Conservation (phyloP, 2,888 invertebrate genomes). For the Erebia aethiops region DNA sequence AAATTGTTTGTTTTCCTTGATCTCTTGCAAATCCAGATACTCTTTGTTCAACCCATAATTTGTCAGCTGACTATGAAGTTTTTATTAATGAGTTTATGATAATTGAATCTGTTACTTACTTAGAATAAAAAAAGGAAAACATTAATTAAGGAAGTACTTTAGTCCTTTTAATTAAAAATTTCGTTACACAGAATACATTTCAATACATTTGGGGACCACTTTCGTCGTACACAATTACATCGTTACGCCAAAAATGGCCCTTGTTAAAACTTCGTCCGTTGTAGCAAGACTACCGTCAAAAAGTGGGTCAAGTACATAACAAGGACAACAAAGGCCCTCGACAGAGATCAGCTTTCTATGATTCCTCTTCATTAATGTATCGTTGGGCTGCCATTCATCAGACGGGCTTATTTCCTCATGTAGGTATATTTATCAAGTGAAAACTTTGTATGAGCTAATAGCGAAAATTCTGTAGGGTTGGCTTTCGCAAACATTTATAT, state of each 20-base stretch:
- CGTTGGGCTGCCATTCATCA: constrained; percentile 67
- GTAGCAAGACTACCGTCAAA: constrained; percentile 44
- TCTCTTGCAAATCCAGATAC: too few relatives aligned
- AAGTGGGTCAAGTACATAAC: constrained; percentile 74
- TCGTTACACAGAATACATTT: constrained; percentile 4
- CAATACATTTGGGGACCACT: background rate
- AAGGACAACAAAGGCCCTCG: constrained; percentile 58
- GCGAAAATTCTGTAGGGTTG: background rate
- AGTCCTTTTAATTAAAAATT: background rate
- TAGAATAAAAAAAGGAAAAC: too few relatives aligned
- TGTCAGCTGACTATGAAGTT: too few relatives aligned
- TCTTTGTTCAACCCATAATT: too few relatives aligned
- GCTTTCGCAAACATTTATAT: background rate
- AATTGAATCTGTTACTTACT: too few relatives aligned
- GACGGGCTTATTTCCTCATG: constrained; percentile 53
- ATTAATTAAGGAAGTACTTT: background rate
- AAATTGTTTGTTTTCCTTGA: too few relatives aligned
- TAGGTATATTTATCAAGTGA: constrained; percentile 38
- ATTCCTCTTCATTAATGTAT: constrained; percentile 66
- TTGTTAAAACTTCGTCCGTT: constrained; percentile 20
- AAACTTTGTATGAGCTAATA: background rate
- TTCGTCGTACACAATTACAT: constrained; percentile 16
- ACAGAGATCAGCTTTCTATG: constrained; percentile 46
- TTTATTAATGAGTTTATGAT: too few relatives aligned
- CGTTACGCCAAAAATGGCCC: constrained; percentile 22